A percentile compares a stretch with the other conserved stretches of the same genome.
Conservation (phyloP, 37 sponge, comb jelly and placozoan genomes). For the Oscarella lobularis region DNA sequence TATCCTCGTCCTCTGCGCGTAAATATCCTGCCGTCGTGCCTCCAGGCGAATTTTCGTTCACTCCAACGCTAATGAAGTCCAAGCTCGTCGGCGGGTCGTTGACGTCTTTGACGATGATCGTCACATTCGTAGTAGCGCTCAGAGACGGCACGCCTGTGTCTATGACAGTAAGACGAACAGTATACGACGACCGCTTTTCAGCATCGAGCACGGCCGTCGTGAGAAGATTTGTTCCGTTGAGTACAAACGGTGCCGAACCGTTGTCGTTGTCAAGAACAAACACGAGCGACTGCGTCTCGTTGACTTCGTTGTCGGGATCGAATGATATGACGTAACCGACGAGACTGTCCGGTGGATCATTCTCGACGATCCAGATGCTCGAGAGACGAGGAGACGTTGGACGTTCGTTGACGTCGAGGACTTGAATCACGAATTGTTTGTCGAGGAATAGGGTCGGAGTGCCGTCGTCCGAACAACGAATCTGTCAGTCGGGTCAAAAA, state of each 20-base stretch:
- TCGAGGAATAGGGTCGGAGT: background rate
- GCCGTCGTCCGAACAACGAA: conserved; percentile 1
- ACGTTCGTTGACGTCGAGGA: conserved; percentile 2
- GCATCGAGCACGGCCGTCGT: background rate
- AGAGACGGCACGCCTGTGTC: background rate
- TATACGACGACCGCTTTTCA: background rate
- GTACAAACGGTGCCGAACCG: background rate
- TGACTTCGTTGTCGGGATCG: background rate
- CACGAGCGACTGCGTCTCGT: background rate
- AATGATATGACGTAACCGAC: background rate
- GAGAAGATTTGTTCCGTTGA: background rate
- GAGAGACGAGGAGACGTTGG: background rate
- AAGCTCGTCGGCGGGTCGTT: background rate
- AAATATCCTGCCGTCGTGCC: background rate
- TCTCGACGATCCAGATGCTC: background rate
- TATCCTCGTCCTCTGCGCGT: background rate
- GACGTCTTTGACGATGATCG: background rate
- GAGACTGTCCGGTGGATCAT: background rate
- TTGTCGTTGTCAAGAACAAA: background rate
- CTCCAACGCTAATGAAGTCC: background rate
- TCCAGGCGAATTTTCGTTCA: background rate
- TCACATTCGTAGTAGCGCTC: background rate
- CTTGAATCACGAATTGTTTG: background rate
- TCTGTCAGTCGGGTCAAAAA: background rate
- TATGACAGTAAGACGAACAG: background rate